Percentiles rank a stretch among this genome's conserved stretches.
Conservation (phyloP, 2,113 vertebrate genomes). For the Rhagologus leucostigma region DNA sequence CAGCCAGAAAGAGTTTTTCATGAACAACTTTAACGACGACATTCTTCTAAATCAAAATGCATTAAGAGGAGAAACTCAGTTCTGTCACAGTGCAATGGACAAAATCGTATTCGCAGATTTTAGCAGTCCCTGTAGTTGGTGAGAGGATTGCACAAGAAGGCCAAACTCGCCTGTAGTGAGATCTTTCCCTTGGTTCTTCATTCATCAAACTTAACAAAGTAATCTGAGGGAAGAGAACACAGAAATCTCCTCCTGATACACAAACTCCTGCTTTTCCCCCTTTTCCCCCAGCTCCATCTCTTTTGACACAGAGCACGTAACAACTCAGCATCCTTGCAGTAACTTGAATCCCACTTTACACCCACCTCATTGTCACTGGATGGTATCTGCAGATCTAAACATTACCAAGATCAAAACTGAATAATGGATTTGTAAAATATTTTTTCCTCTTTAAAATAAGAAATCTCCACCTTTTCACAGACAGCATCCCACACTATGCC, state of each 20-base stretch:
- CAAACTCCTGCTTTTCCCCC: neutral
- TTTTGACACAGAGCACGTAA: neutral
- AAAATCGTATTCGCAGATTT: neutral
- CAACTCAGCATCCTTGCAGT: neutral
- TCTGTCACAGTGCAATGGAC: neutral
- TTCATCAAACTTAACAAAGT: neutral
- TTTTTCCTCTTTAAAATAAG: neutral
- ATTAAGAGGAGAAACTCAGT: neutral
- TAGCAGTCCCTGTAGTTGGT: neutral
- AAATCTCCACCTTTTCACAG: neutral
- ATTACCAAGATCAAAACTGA: neutral
- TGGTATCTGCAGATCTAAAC: neutral
- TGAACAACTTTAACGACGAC: rapidly evolving
- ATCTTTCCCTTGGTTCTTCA: neutral
- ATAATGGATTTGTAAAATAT: neutral
- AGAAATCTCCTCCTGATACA: neutral
- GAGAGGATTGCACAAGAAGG: neutral
- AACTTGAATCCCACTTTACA: neutral
- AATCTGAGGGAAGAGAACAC: neutral
- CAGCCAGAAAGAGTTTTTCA: neutral
- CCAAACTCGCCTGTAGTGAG: neutral
- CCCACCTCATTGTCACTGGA: neutral
- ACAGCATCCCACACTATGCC: neutral
- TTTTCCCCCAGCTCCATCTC: neutral
- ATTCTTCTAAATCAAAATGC: neutral